phyloP scores from a whole-genome alignment of 2,888 invertebrate species.

The Philaethria dido region DNA sequence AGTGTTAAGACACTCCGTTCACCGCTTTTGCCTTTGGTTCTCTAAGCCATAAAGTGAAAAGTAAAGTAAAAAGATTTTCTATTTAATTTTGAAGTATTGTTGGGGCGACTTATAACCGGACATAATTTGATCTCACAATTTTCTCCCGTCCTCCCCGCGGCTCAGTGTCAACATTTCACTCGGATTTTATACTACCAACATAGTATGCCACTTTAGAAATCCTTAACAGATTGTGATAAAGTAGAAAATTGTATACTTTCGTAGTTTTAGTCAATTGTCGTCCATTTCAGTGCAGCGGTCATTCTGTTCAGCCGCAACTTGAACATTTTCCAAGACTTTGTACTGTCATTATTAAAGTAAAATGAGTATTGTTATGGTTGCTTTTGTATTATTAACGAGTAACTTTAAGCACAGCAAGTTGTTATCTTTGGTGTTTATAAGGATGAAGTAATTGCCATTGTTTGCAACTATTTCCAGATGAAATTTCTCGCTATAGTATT shows the following conservation, averaged over 20 bases:
- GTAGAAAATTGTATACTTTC: conserved; percentile 45
- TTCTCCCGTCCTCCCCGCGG: conserved; percentile 66
- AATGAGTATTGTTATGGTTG: conserved; percentile 69
- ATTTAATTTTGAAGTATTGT: conserved; percentile 55
- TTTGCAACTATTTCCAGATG: conserved; percentile 22
- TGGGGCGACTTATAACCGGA: conserved; percentile 65
- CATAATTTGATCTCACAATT: conserved; percentile 79
- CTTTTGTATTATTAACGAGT: conserved; percentile 62
- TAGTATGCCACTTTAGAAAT: conserved; percentile 37
- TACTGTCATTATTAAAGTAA: conserved; percentile 70
- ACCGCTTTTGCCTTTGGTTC: no score
- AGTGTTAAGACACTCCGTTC: no score
- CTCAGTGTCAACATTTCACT: conserved; percentile 79
- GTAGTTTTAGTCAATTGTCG: conserved; percentile 47
- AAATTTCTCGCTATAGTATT: conserved; percentile 11
- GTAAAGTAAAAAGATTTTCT: background rate
- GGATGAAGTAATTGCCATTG: conserved; percentile 36
- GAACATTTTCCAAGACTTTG: conserved; percentile 70
- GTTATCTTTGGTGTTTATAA: conserved; percentile 45
- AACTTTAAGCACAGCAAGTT: conserved; percentile 46
- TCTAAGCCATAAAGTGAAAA: background rate
- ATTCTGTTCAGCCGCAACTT: conserved; percentile 66
- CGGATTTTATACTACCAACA: conserved; percentile 65
- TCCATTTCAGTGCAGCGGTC: conserved; percentile 67
- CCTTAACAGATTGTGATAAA: conserved; percentile 45